phyloP scores from a whole-genome alignment of 2,888 invertebrate genomes.

The Rhingia campestris region DNA sequence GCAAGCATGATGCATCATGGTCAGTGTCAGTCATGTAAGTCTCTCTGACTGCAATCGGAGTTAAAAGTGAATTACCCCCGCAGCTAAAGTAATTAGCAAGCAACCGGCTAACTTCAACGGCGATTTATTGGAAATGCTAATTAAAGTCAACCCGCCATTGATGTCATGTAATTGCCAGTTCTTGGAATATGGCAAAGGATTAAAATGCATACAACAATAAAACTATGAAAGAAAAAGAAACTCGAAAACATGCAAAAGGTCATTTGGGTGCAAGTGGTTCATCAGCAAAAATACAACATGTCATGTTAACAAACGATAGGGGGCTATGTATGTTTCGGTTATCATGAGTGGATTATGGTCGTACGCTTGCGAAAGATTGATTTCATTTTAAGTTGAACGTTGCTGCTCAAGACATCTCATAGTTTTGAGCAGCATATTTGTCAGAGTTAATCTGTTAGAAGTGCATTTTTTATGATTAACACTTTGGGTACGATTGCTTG shows the following conservation, averaged over 20 bases:
- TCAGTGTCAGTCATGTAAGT: slow-evolving; percentile 69
- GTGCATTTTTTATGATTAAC: no score
- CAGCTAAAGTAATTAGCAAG: slow-evolving; percentile 70
- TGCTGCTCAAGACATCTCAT: no score
- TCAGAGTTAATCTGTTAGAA: no score
- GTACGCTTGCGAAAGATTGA: no score
- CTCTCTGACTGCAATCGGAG: slow-evolving; percentile 58
- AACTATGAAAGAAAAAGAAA: slow-evolving; percentile 1
- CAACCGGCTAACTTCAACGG: slow-evolving; percentile 63
- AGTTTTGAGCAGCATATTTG: no score
- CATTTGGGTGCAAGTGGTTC: slow-evolving; percentile 34
- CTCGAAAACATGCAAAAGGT: slow-evolving; percentile 41
- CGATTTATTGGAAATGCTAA: slow-evolving; percentile 74
- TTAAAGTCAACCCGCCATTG: slow-evolving; percentile 67
- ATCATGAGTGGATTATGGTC: no score
- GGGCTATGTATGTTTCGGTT: no score
- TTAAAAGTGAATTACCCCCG: slow-evolving; percentile 64
- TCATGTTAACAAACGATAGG: slow-evolving; percentile 14
- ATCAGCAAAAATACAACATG: slow-evolving; percentile 33
- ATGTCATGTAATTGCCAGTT: slow-evolving; percentile 66
- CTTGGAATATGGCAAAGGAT: slow-evolving; percentile 53
- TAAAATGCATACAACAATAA: not conserved
- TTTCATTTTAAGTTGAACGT: no score
- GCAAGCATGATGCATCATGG: slow-evolving; percentile 68
- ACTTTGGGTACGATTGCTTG: no score